Conservation (phyloP, 2,113 vertebrate genomes). For the Lanius collurio region DNA sequence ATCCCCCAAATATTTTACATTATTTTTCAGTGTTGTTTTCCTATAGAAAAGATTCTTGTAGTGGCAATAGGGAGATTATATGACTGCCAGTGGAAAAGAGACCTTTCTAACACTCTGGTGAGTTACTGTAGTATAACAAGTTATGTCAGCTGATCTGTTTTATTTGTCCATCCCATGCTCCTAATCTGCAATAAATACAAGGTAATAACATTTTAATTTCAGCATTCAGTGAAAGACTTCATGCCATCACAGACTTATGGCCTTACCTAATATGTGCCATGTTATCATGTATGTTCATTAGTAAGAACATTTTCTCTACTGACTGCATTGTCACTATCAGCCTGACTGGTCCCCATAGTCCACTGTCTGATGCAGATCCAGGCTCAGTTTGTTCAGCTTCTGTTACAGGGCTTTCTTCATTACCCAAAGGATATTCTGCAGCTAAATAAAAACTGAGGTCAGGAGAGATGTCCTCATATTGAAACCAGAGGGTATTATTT, state of each 20-base stretch:
- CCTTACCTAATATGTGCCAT: neutral
- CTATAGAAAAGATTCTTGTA: neutral
- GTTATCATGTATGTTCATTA: neutral
- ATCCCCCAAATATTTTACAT: neutral
- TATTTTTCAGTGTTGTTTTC: neutral
- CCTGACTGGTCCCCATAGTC: neutral
- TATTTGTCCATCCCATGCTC: neutral
- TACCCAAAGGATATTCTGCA: constrained; percentile 16
- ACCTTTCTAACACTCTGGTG: neutral
- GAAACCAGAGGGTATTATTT: constrained; percentile 32
- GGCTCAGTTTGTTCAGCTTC: neutral
- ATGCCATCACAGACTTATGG: neutral
- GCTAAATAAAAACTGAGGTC: constrained; percentile 38
- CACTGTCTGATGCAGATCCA: neutral
- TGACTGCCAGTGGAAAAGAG: neutral
- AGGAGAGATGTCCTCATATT: constrained; percentile 36
- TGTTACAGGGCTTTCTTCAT: neutral
- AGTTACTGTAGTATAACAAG: neutral
- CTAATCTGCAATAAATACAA: neutral
- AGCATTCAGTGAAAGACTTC: neutral
- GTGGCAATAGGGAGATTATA: neutral
- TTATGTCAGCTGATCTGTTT: neutral
- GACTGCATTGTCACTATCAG: neutral
- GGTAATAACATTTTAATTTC: neutral
- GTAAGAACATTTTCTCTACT: neutral